Base-by-base conservation (phyloP, 2,888 invertebrate species). In the Pseudanteris insignis region DNA sequence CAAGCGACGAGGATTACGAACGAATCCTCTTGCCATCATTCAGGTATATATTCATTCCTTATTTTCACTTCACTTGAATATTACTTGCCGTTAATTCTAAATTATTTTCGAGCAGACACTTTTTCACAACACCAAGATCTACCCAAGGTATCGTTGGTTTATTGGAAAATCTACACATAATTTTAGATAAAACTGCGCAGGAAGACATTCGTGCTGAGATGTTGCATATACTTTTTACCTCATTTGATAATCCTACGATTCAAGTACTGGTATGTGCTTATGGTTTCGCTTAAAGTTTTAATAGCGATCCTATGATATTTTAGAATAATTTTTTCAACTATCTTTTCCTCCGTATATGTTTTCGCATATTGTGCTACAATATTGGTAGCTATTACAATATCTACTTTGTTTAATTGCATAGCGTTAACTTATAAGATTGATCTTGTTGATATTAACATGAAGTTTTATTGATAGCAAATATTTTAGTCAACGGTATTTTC, bases 211-310 rank as follows among this genome's bases (percentile, higher is more conserved):
- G 89, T 68, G 84, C 85, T 1, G 94, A 95, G 74, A 87, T 96
- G 38, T 82, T 96, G 69, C 94, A 94, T 2, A 86, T 95, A 83
- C 83, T 96, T 40, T 94, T 90, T 81, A 87, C 85, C 67, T 89
- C 94, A 13, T 88, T 96, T 74, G 95, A 96, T 72, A 92, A 91
- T 74, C 89, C 90, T 53, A 91, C 91, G 51, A 88, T 91, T 66
- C 93, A 93, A 83, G 91, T 94, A 60, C 94, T 95, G 90, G 95
- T 95, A 40, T n/a, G n/a, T n/a, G n/a, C n/a, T n/a, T n/a, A n/a
- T n/a, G n/a, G n/a, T n/a, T n/a, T n/a, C n/a, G n/a, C n/a, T n/a
- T n/a, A n/a, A n/a, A n/a, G n/a, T n/a, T n/a, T n/a, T n/a, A n/a
- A n/a, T n/a, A n/a, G n/a, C n/a, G n/a, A n/a, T n/a, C n/a, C n/a